Evolutionary conservation across 2,888 invertebrate species (phyloP).

Genomic region (Tinea semifulvella): DNA sequence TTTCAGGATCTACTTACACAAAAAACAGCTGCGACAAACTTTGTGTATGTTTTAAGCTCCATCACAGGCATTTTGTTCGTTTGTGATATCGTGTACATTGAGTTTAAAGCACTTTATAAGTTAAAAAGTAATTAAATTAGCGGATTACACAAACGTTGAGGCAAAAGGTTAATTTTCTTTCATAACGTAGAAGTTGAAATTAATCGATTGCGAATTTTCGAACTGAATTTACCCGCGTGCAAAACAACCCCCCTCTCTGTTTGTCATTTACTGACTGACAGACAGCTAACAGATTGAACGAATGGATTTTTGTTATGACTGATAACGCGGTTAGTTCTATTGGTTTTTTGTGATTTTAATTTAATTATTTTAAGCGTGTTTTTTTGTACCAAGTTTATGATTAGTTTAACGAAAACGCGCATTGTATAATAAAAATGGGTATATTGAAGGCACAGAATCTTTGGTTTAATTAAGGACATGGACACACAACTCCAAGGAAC

Average conservation of each 20-base stretch:
- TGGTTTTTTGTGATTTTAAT: too few relatives aligned
- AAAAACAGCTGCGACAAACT: constrained; percentile 51
- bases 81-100: background rate
- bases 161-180: background rate
- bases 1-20: constrained; percentile 46
- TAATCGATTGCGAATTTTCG: background rate
- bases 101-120: background rate
- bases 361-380: too few relatives aligned
- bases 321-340: too few relatives aligned
- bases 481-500: too few relatives aligned
- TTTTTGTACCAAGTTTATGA: too few relatives aligned
- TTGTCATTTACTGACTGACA: background rate
- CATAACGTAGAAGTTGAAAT: background rate
- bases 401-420: too few relatives aligned
- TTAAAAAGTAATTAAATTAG: background rate
- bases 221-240: constrained; percentile 2
- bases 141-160: background rate
- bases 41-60: constrained; percentile 48
- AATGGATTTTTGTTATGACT: too few relatives aligned
- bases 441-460: too few relatives aligned
- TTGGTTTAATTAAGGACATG: too few relatives aligned
- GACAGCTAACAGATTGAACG: too few relatives aligned
- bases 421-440: too few relatives aligned
- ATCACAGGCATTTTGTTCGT: constrained; percentile 41
- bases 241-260: background rate